These are phyloP conservation scores for Lagenorhynchus albirostris DNA, from an alignment of 2,113 vertebrate genomes.

Conservation along the genomic window DNA sequence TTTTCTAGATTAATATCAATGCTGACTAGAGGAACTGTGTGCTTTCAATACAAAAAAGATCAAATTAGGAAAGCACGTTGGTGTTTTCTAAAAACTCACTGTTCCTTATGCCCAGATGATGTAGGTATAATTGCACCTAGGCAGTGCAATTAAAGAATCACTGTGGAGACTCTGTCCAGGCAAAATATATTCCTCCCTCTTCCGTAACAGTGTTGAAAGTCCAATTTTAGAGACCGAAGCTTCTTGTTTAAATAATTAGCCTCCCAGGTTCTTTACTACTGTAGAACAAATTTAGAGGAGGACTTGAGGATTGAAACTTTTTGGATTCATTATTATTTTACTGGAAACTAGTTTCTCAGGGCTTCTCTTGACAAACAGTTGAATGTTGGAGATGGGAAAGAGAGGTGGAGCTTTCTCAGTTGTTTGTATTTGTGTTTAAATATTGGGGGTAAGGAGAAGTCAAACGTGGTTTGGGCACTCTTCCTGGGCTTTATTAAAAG, in stretches of 20 bases:
- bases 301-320: not conserved
- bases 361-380: not conserved
- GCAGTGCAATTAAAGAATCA: not conserved
- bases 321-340: not conserved
- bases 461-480: not conserved
- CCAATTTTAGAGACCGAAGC: not conserved
- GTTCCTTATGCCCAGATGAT: not conserved
- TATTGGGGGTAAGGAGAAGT: not conserved
- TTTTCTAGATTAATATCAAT: constrained; percentile 43
- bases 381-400: not conserved
- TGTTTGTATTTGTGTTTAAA: not conserved
- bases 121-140: not conserved
- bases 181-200: not conserved
- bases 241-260: not conserved
- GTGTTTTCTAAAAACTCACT: constrained; percentile 18
- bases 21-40: constrained; percentile 8
- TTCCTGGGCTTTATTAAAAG: not conserved
- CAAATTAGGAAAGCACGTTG: constrained; percentile 24
- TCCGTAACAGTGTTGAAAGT: not conserved
- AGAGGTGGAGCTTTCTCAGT: not conserved
- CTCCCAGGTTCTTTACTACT: not conserved
- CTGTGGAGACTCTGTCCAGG: not conserved
- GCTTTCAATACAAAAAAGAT: not conserved
- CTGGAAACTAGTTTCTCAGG: not conserved
- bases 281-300: not conserved